Percentiles rank a stretch among this genome's conserved stretches.
Evolutionary conservation across 2,797 vertebrate genomes (phyloP).

Genomic region (Sebastes alutus): DNA sequence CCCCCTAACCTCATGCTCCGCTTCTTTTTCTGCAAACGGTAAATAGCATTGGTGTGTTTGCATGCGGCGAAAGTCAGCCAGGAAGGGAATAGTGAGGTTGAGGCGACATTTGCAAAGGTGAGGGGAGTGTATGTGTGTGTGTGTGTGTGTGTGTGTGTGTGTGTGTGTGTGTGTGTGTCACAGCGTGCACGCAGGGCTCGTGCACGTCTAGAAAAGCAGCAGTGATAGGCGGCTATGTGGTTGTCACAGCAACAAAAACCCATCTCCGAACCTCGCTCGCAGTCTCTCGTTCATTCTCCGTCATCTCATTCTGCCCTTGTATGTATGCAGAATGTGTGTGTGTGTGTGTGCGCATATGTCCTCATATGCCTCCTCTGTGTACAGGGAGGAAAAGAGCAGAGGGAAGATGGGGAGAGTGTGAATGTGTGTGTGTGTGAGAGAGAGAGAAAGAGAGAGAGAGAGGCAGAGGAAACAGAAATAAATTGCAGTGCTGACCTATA

Average conservation of each 20-base stretch:
- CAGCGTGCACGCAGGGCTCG: background rate
- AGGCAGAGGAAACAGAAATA: constrained; percentile 58
- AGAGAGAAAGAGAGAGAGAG: background rate
- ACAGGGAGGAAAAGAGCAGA: constrained; percentile 27
- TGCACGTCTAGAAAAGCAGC: constrained; percentile 21
- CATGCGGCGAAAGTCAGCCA: constrained; percentile 12
- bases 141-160: background rate
- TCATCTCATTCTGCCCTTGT: constrained; percentile 27
- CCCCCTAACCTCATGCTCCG: background rate
- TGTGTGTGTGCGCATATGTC: constrained; percentile 7
- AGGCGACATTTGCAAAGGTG: constrained; percentile 51
- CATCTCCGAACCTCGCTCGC: background rate
- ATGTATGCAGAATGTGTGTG: constrained; percentile 34
- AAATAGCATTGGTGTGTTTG: constrained; percentile 5
- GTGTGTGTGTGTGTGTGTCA: background rate
- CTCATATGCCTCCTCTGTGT: constrained; percentile 38
- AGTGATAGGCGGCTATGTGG: constrained; percentile 31
- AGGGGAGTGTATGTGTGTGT: background rate
- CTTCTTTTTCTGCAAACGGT: background rate
- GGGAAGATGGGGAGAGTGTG: constrained; percentile 25
- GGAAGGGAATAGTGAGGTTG: background rate
- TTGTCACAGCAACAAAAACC: constrained; percentile 66
- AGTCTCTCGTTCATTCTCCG: constrained; percentile 5
- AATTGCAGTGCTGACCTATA: constrained; percentile 81
- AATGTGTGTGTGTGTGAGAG: background rate